Evolutionary conservation across 2,797 vertebrate species (phyloP), one percentile per base, ranked within the genome.

Genomic region (Oreonectes daqikongensis): DNA sequence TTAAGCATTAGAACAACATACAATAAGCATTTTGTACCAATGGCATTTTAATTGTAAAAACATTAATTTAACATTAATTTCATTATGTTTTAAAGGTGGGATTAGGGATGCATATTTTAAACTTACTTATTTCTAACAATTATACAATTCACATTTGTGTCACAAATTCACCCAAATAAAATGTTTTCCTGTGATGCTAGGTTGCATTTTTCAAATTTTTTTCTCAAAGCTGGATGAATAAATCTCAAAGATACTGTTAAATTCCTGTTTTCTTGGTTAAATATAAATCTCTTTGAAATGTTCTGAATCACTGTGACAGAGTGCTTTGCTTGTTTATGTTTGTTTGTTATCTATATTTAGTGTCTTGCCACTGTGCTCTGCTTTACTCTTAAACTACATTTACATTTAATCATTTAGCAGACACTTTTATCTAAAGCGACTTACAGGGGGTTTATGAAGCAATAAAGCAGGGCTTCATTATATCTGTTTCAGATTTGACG

Each of bases 241-340:
- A 71, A 38, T 15, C 50, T 64, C 55, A 30, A 50, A 70, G 59
- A 48, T 48, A 30, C 46, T 46, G 46, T 67, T 46, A 11, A 76
- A 65, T 57, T 46, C 52, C 46, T 70, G 24, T 66, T 65, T 65
- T 59, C 10, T 10, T 35, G 60, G 44, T 52, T 75, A 80, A 69
- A 76, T 59, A 52, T 59, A 80, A 74, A 50, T 42, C 28, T 67
- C 61, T 76, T 60, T 53, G 79, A 80, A 71, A 35, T 61, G 60
- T 63, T 42, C 3, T 32, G 57, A 60, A 48, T 75, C n/a, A 74
- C 72, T 22, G 7, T 59, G 18, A 66, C 66, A 22, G 30, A 28
- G 40, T 42, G 38, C 14, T 35, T 26, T 60, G 32, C 64, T 48
- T 76, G 50, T 38, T 22, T 44, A 30, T 67, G 10, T 57, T 55